Conservation (phyloP, 2,888 invertebrate genomes). For the Zaprionus bogoriensis region DNA sequence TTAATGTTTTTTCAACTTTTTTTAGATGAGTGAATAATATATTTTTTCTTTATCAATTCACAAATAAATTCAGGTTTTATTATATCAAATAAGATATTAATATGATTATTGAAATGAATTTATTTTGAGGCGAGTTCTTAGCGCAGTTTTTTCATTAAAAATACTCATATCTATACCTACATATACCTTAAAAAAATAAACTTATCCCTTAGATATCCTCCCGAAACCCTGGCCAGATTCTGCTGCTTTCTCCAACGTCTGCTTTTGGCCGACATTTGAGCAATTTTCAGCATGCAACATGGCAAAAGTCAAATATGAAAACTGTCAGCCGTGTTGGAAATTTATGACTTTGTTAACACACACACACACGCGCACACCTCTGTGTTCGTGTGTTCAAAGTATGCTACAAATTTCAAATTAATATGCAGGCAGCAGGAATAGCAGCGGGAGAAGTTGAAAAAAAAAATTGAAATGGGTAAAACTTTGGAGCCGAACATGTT, state of each 20-base stretch:
- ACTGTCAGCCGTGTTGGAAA: slow-evolving; percentile 68
- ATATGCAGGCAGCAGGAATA: slow-evolving; percentile 55
- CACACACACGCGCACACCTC: slow-evolving; percentile 14
- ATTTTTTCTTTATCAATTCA: too few relatives aligned
- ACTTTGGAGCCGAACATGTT: slow-evolving; percentile 43
- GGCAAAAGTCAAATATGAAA: slow-evolving; percentile 75
- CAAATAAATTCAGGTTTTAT: too few relatives aligned
- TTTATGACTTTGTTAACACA: slow-evolving; percentile 74
- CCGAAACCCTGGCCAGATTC: slow-evolving; percentile 1
- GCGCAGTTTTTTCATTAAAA: slow-evolving; percentile 2
- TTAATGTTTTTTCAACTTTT: too few relatives aligned
- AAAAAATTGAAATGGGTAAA: slow-evolving; percentile 56
- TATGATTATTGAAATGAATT: too few relatives aligned
- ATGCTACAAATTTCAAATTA: slow-evolving; percentile 75
- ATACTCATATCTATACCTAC: too few relatives aligned
- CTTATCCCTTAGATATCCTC: slow-evolving; percentile 3
- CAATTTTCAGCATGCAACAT: slow-evolving; percentile 59
- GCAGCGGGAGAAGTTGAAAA: not conserved
- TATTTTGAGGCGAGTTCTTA: too few relatives aligned
- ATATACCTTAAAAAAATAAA: too few relatives aligned
- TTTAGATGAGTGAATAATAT: too few relatives aligned
- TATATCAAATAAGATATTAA: too few relatives aligned
- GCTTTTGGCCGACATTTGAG: slow-evolving; percentile 43
- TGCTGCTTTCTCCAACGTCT: not conserved
- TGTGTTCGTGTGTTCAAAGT: slow-evolving; percentile 47